Conservation (phyloP, 2,888 invertebrate genomes). For the Pristionchus entomophagus region DNA sequence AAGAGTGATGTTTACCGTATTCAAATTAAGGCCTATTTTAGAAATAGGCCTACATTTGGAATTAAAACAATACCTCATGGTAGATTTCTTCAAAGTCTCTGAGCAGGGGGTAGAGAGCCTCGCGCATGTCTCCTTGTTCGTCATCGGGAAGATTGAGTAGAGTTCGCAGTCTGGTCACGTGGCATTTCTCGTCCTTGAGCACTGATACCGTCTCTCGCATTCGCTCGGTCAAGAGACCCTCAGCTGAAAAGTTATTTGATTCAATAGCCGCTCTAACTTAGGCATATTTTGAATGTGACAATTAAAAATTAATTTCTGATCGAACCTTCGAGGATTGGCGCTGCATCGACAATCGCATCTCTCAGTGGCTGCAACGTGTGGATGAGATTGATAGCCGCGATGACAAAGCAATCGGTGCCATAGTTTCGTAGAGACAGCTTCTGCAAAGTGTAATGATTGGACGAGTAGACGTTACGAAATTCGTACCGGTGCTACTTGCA, state of each 20-base stretch:
- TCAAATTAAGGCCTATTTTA: too few relatives aligned
- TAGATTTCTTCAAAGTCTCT: background rate
- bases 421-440: background rate
- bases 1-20: too few relatives aligned
- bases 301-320: too few relatives aligned
- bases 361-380: background rate
- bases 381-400: background rate
- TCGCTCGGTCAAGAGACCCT: background rate
- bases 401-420: background rate
- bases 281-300: too few relatives aligned
- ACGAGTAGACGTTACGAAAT: background rate
- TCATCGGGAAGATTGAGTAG: background rate
- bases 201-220: background rate
- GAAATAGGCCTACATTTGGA: too few relatives aligned
- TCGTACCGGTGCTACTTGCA: background rate
- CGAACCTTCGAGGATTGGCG: background rate
- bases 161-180: background rate
- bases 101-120: background rate
- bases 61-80: background rate
- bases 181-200: background rate
- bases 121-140: background rate
- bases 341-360: background rate
- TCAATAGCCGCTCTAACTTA: too few relatives aligned
- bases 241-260: too few relatives aligned
- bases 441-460: background rate